phyloP scores from a whole-genome alignment of 2,888 invertebrate species.

The Dorcus hopei region DNA sequence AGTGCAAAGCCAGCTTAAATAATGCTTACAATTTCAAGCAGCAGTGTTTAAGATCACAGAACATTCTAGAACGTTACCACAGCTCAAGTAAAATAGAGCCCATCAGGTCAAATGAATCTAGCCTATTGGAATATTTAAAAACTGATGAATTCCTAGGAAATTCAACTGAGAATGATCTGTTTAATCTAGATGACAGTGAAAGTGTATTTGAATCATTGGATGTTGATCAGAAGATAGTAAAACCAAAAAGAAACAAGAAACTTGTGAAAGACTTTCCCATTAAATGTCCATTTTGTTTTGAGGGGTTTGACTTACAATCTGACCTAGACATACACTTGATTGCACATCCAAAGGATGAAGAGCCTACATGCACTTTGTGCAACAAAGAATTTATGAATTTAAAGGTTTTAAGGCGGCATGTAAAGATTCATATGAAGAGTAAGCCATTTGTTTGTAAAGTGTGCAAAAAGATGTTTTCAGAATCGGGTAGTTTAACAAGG shows the following conservation, averaged over 20 bases:
- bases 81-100: slow-evolving; percentile 27
- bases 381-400: slow-evolving; percentile 36
- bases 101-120: slow-evolving; percentile 19
- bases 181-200: no score
- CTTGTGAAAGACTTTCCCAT: slow-evolving; percentile 9
- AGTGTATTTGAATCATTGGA: no score
- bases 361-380: slow-evolving; percentile 36
- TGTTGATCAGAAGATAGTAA: not conserved
- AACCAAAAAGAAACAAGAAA: slow-evolving; percentile 6
- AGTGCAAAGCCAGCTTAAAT: slow-evolving; percentile 34
- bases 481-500: slow-evolving; percentile 40
- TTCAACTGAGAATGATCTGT: not conserved
- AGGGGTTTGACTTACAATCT: slow-evolving; percentile 33
- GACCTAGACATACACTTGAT: slow-evolving; percentile 38
- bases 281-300: slow-evolving; percentile 33
- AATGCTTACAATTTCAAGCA: slow-evolving; percentile 35
- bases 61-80: slow-evolving; percentile 30
- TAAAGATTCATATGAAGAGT: slow-evolving; percentile 37
- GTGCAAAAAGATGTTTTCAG: slow-evolving; percentile 38
- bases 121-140: slow-evolving; percentile 23
- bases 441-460: slow-evolving; percentile 39
- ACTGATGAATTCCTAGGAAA: slow-evolving; percentile 19
- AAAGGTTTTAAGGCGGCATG: slow-evolving; percentile 38
- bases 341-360: slow-evolving; percentile 34
- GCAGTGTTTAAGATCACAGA: slow-evolving; percentile 35